Conservation (phyloP, 2,113 vertebrate species). For the Haliaeetus leucogaster region DNA sequence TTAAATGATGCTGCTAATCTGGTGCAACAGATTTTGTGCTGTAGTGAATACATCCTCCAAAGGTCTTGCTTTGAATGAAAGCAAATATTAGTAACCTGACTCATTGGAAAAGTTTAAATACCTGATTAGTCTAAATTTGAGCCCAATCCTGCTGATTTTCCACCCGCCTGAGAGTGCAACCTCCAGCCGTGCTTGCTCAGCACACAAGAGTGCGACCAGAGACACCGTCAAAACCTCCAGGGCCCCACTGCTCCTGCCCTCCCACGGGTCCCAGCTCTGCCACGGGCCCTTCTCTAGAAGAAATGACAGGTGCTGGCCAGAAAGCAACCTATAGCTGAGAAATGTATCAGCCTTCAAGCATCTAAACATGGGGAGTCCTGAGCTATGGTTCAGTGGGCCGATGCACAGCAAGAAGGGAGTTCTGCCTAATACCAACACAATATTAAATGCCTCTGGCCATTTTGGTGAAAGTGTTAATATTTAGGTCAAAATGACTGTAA, state of each 20-base stretch:
- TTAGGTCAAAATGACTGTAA: background rate
- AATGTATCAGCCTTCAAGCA: background rate
- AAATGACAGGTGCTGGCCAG: background rate
- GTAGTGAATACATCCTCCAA: constrained; percentile 26
- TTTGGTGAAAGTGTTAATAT: background rate
- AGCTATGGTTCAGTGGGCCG: background rate
- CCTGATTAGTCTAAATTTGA: constrained; percentile 5
- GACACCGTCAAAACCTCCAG: background rate
- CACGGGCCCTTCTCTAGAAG: background rate
- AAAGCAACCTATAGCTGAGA: background rate
- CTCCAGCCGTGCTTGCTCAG: background rate
- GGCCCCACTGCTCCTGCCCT: background rate
- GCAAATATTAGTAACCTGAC: constrained; percentile 54
- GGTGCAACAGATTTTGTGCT: background rate
- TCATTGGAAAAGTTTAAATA: constrained; percentile 44
- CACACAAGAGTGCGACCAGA: rapidly evolving
- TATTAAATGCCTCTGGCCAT: background rate
- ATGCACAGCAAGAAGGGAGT: background rate
- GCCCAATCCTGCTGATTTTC: background rate
- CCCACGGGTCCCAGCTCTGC: background rate
- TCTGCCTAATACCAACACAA: background rate
- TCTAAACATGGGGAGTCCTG: background rate
- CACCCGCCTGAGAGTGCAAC: background rate
- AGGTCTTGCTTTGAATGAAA: constrained; percentile 42
- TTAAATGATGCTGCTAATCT: background rate